Evolutionary conservation across 2,797 vertebrate species (phyloP).

Genomic region (Scarus forsteni): DNA sequence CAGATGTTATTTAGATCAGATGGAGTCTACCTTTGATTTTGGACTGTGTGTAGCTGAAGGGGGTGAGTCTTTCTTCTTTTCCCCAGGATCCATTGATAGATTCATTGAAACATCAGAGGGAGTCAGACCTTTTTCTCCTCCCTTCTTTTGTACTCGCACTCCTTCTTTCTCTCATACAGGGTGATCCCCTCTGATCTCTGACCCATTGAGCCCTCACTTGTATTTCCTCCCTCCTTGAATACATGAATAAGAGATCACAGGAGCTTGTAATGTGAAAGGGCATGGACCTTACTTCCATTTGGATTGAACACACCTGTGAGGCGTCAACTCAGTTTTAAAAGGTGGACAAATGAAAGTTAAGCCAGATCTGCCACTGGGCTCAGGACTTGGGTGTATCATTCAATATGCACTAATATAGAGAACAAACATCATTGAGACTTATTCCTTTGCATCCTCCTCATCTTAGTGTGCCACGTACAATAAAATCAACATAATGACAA

Average conservation of each 20-base stretch:
- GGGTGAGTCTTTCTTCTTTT: constrained; percentile 35
- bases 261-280: neutral
- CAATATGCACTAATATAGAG: too few relatives aligned
- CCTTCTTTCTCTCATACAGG: constrained; percentile 13
- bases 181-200: constrained; percentile 28
- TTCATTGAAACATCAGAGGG: constrained; percentile 59
- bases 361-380: neutral
- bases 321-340: neutral
- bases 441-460: too few relatives aligned
- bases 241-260: constrained; percentile 50
- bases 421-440: too few relatives aligned
- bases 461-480: too few relatives aligned
- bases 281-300: neutral
- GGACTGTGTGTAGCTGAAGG: constrained; percentile 33
- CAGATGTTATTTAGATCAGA: constrained; percentile 64
- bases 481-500: too few relatives aligned
- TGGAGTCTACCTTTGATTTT: constrained; percentile 68
- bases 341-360: neutral
- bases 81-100: constrained; percentile 35
- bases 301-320: neutral
- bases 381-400: neutral
- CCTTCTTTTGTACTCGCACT: constrained; percentile 8
- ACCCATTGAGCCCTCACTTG: constrained; percentile 37
- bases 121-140: constrained; percentile 31
- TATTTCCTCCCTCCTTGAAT: constrained; percentile 46